Base-by-base conservation (phyloP, 1,140 invertebrate species). In the Apolygus lucorum region DNA sequence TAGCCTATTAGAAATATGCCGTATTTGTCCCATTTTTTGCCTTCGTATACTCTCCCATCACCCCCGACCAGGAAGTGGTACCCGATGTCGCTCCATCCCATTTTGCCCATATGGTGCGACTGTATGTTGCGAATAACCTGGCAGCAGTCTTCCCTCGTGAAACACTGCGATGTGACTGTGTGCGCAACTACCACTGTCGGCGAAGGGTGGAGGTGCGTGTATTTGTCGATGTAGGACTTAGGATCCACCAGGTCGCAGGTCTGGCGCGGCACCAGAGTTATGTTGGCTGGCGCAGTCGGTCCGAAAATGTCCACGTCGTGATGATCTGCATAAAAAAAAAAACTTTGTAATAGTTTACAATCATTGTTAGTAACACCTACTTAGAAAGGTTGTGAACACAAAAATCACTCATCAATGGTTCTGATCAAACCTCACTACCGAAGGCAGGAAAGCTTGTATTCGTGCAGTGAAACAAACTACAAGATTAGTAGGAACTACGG, bases 61-160 rank as follows among this genome's bases (percentile, higher is more conserved):
- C 88, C 88, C 1, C 91, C 91, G 4, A 92, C 82, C n/a, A 87
- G 83, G 77, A 93, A 94, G 77, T 86, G 91, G 74, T 88, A 89
- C 0, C 77, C 87, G 76, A 82, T 91, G 84, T 80, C 90, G 80
- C 74, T 85, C 84, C 84, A 88, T 0, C 79, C 75, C 13, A 4
- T 22, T 34, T 79, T 90, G 86, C 64, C 24, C 22, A 17, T 21
- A 21, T 70, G 85, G 1, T 79, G 78, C 2, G 79, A 73, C 71
- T 87, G 85, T 28, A 85, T 81, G 1, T 69, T 73, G n/a, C 78
- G 78, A 0, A 87, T 80, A 4, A 79, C 76, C 0, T 69, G 70
- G 0, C 76, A 76, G 21, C 81, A 84, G 0, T 71, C 68, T 0
- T 71, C 52, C 25, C 77, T 62, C 0, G 77, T 77, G 54, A 71